Evolutionary conservation across 1,140 invertebrate species (phyloP).

Genomic region (Drosophila seguyi): DNA sequence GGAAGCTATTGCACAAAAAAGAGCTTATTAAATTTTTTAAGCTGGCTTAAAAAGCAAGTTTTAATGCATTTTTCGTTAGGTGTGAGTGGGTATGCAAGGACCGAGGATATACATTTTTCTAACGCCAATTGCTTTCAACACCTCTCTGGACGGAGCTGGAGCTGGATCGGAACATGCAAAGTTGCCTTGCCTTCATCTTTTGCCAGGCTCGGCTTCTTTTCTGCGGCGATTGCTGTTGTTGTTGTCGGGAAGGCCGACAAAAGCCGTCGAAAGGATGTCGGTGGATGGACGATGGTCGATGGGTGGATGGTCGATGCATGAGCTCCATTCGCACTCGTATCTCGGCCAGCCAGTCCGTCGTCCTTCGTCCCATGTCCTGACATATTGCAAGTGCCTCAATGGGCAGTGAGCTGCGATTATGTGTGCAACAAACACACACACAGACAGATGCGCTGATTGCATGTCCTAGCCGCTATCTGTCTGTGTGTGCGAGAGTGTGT

Average conservation of each 20-base stretch:
- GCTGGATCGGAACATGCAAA: slow-evolving; percentile 32
- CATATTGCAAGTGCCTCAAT: slow-evolving; percentile 79
- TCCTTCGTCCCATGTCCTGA: slow-evolving; percentile 44
- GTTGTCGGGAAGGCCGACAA: slow-evolving; percentile 40
- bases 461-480: slow-evolving; percentile 41
- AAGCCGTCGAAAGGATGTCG: slow-evolving; percentile 48
- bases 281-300: slow-evolving; percentile 29
- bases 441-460: slow-evolving; percentile 46
- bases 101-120: slow-evolving; percentile 62
- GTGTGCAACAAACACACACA: slow-evolving; percentile 55
- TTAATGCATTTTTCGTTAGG: slow-evolving; percentile 1
- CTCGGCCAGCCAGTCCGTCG: slow-evolving; percentile 66
- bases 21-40: not conserved
- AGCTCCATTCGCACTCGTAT: slow-evolving; percentile 43
- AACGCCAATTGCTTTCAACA: slow-evolving; percentile 80
- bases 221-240: slow-evolving; percentile 23
- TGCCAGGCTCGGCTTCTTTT: slow-evolving; percentile 36
- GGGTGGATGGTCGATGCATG: slow-evolving; percentile 37
- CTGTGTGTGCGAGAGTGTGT: slow-evolving; percentile 13
- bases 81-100: slow-evolving; percentile 9
- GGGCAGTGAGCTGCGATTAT: slow-evolving; percentile 79
- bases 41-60: not conserved
- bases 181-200: slow-evolving; percentile 55
- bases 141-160: slow-evolving; percentile 40
- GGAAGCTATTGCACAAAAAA: too few relatives aligned